Conservation (phyloP, 2,888 invertebrate genomes). For the Troides aeacus region DNA sequence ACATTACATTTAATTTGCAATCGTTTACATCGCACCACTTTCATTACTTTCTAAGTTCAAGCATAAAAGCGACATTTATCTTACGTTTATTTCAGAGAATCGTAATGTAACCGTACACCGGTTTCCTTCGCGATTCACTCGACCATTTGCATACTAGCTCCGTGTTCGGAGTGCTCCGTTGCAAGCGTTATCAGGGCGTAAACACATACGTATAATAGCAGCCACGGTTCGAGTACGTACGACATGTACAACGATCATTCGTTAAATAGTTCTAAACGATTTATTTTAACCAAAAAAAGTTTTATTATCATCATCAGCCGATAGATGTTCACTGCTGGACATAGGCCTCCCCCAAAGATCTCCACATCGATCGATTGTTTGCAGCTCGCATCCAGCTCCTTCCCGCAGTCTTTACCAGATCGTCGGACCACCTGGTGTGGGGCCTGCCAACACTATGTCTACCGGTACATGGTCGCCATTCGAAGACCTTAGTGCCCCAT, state of each 20-base stretch:
- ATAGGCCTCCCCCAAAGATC: too few relatives aligned
- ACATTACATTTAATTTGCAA: slow-evolving; percentile 19
- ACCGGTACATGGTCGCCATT: too few relatives aligned
- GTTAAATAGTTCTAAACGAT: neutral
- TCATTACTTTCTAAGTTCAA: slow-evolving; percentile 28
- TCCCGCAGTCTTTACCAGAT: too few relatives aligned
- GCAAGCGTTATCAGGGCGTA: slow-evolving; percentile 20
- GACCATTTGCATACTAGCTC: slow-evolving; percentile 19
- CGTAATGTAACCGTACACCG: slow-evolving; percentile 23
- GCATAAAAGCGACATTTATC: slow-evolving; percentile 25
- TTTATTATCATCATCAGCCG: too few relatives aligned
- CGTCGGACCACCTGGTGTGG: too few relatives aligned
- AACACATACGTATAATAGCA: slow-evolving; percentile 15
- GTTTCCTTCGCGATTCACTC: slow-evolving; percentile 10
- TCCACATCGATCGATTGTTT: too few relatives aligned
- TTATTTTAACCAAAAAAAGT: neutral
- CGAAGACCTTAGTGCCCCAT: too few relatives aligned
- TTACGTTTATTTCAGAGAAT: slow-evolving; percentile 21
- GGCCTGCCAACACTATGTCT: too few relatives aligned
- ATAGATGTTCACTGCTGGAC: too few relatives aligned
- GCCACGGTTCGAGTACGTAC: neutral
- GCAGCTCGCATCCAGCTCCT: too few relatives aligned
- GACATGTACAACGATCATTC: neutral
- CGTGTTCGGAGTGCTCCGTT: slow-evolving; percentile 1
- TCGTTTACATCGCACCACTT: slow-evolving; percentile 26